Evolutionary conservation across 1,140 invertebrate species (phyloP).

Genomic region (Magallana ariakensis): DNA sequence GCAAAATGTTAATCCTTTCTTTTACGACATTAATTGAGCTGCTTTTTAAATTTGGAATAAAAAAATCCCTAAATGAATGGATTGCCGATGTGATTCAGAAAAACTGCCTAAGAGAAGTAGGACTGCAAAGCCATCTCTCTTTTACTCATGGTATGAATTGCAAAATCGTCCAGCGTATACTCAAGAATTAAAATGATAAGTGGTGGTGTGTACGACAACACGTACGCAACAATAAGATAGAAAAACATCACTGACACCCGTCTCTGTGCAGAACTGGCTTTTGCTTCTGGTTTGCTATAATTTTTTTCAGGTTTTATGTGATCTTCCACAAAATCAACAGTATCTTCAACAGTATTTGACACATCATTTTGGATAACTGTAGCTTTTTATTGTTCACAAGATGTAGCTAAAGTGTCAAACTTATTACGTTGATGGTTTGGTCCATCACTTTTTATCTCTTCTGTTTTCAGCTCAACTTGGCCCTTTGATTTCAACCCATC

Average conservation of each 20-base stretch:
- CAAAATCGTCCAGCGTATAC: no score
- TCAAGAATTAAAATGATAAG: neutral
- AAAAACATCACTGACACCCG: neutral
- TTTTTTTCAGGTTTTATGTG: neutral
- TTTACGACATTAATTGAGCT: no score
- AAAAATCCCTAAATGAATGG: constrained; percentile 46
- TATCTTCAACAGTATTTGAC: neutral
- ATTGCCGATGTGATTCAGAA: constrained; percentile 46
- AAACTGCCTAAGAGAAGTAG: neutral
- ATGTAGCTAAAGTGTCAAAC: no score
- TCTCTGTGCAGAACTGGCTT: neutral
- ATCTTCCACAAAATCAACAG: neutral
- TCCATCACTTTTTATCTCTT: no score
- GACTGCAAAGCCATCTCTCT: neutral
- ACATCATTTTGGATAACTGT: neutral
- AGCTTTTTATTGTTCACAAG: no score
- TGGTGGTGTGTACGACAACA: neutral
- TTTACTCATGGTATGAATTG: no score
- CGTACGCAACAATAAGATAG: neutral
- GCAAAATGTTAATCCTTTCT: no score
- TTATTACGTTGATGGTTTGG: no score
- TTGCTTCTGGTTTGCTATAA: neutral
- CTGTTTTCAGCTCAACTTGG: no score
- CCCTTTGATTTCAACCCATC: no score
- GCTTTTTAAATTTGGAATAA: neutral